Conservation (phyloP, 2,888 invertebrate species). For the Laspeyria flexula region DNA sequence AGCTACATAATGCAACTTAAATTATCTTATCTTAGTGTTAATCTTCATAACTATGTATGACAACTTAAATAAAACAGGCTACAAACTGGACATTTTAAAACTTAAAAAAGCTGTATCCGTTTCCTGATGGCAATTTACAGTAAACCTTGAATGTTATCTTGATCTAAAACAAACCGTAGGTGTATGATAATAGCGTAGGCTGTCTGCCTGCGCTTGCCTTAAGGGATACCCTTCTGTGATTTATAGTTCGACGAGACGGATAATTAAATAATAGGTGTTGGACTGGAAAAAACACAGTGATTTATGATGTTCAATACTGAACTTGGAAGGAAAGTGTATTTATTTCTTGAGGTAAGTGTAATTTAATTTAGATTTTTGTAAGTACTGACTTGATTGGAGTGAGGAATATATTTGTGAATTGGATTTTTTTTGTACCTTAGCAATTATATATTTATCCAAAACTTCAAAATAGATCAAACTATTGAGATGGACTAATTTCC, state of each 20-base stretch:
- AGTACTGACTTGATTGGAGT: too few relatives aligned
- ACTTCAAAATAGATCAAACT: too few relatives aligned
- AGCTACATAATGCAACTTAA: too few relatives aligned
- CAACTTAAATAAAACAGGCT: too few relatives aligned
- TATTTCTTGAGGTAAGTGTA: too few relatives aligned
- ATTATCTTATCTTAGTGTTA: too few relatives aligned
- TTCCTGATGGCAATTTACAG: slow-evolving; percentile 7
- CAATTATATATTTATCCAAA: too few relatives aligned
- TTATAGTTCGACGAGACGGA: slow-evolving; percentile 10
- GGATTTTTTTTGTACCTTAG: too few relatives aligned
- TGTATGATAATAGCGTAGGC: slow-evolving; percentile 11
- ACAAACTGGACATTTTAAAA: not conserved
- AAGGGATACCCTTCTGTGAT: slow-evolving; percentile 16
- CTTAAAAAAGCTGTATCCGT: not conserved
- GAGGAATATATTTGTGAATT: too few relatives aligned
- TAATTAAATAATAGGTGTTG: slow-evolving; percentile 11
- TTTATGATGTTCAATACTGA: not conserved
- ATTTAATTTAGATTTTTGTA: too few relatives aligned
- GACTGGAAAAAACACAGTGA: slow-evolving; percentile 1
- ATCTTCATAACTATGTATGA: too few relatives aligned
- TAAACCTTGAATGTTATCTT: slow-evolving; percentile 13
- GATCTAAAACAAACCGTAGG: slow-evolving; percentile 15
- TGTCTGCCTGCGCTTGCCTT: slow-evolving; percentile 7
- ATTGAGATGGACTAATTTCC: too few relatives aligned
- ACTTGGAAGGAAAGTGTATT: not conserved